Conservation (phyloP, 1,140 invertebrate genomes). For the Homalodisca vitripennis region DNA sequence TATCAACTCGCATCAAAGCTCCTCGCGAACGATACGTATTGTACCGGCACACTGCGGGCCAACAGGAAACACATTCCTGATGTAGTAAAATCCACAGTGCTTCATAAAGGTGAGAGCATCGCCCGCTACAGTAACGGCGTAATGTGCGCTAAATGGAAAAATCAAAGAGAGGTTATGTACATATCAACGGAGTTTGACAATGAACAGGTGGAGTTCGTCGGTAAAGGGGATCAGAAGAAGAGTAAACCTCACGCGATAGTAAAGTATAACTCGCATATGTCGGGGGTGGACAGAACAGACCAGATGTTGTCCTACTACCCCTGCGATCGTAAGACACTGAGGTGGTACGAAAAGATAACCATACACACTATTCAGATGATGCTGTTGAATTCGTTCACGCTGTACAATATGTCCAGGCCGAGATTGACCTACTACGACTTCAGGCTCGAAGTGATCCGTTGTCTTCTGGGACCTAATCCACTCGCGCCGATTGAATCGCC, state of each 20-base stretch:
- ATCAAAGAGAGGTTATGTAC: constrained; percentile 22
- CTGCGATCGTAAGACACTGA: constrained; percentile 40
- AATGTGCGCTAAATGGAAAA: constrained; percentile 9
- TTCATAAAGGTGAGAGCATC: constrained; percentile 16
- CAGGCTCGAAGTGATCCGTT: not conserved
- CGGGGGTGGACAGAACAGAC: constrained; percentile 42
- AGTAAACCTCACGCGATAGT: constrained; percentile 25
- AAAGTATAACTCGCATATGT: constrained; percentile 40
- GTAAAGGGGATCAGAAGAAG: constrained; percentile 34
- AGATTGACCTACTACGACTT: not conserved
- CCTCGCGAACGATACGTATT: not conserved
- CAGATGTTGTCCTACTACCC: constrained; percentile 44
- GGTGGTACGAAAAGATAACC: constrained; percentile 45
- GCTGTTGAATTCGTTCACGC: constrained; percentile 1
- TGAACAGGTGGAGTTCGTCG: constrained; percentile 28
- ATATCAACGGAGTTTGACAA: constrained; percentile 17
- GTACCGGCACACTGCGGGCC: not conserved
- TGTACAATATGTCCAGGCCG: constrained; percentile 6
- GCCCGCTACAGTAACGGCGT: not conserved
- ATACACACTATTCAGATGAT: constrained; percentile 25
- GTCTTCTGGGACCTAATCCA: not conserved
- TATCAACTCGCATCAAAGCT: not conserved
- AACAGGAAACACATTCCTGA: not conserved
- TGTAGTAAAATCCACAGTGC: not conserved
- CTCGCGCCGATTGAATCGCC: not conserved